phyloP scores from a whole-genome alignment of 2,888 invertebrate genomes.

The Drosophila fulvimacula region DNA sequence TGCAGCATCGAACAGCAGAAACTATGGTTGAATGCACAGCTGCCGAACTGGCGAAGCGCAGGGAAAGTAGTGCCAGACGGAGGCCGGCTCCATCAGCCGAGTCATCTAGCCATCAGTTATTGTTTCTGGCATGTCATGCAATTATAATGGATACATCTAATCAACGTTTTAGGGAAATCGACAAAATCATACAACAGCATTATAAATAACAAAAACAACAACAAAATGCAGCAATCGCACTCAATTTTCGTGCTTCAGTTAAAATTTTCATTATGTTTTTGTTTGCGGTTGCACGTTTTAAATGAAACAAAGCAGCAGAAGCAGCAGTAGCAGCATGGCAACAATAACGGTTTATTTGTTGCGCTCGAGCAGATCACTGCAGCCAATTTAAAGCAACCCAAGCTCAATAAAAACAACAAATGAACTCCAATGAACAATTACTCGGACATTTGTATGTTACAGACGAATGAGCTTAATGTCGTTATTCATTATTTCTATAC shows the following conservation, averaged over 20 bases:
- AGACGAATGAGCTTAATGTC: conserved; percentile 47
- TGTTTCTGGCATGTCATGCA: conserved; percentile 69
- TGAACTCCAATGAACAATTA: conserved; percentile 65
- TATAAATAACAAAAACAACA: conserved; percentile 15
- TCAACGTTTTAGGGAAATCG: conserved; percentile 80
- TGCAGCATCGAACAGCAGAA: conserved; percentile 43
- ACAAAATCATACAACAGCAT: conserved; percentile 37
- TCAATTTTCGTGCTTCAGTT: conserved; percentile 78
- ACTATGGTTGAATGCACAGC: conserved; percentile 54
- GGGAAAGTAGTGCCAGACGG: conserved; percentile 52
- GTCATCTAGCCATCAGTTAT: conserved; percentile 59
- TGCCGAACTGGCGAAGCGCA: conserved; percentile 36
- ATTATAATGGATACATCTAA: conserved; percentile 79
- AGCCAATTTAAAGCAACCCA: conserved; percentile 57
- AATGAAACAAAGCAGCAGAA: conserved; percentile 50
- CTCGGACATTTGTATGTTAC: conserved; percentile 57
- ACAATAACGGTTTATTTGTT: conserved; percentile 55
- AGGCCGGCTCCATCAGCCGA: conserved; percentile 51
- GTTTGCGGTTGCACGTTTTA: conserved; percentile 71
- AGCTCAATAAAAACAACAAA: conserved; percentile 57
- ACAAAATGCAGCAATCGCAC: conserved; percentile 59
- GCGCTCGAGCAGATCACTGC: conserved; percentile 64
- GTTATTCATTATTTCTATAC: conserved; percentile 26
- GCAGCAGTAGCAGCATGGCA: conserved; percentile 28
- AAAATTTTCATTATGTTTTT: conserved; percentile 72